A percentile compares a stretch with the other conserved stretches of the same genome.
Conservation (phyloP, 2,888 invertebrate genomes). For the Stictocephala bisonia region DNA sequence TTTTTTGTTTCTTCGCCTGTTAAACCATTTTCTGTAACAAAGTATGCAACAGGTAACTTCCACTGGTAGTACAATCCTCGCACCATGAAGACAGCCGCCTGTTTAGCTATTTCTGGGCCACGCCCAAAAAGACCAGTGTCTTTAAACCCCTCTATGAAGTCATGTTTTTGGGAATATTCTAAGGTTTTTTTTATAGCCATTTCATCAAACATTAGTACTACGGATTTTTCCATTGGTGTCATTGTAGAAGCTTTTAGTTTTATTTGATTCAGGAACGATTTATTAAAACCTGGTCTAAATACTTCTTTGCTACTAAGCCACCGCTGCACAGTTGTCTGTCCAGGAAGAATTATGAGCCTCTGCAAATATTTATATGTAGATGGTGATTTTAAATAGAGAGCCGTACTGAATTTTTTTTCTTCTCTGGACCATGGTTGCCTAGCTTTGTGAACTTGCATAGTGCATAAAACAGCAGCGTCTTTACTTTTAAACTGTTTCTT, state of each 20-base stretch:
- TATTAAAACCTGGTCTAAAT: conserved; percentile 56
- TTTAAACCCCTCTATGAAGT: conserved; percentile 56
- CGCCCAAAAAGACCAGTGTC: conserved; percentile 55
- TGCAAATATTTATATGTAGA: conserved; percentile 56
- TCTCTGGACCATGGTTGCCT: conserved; percentile 54
- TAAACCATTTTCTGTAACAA: conserved; percentile 50
- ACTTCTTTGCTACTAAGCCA: conserved; percentile 57
- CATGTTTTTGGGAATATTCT: conserved; percentile 53
- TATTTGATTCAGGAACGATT: conserved; percentile 53
- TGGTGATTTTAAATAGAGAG: conserved; percentile 60
- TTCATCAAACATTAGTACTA: conserved; percentile 58
- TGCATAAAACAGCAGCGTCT: conserved; percentile 47
- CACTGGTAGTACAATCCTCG: conserved; percentile 55
- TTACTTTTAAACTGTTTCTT: conserved; percentile 34
- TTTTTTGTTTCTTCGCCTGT: conserved; percentile 37
- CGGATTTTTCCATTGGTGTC: conserved; percentile 52
- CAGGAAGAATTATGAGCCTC: conserved; percentile 57
- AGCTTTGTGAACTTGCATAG: conserved; percentile 55
- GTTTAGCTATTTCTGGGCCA: conserved; percentile 51
- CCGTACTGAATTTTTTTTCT: conserved; percentile 58
- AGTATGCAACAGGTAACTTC: conserved; percentile 57
- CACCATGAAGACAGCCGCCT: conserved; percentile 58
- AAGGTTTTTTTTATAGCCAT: conserved; percentile 55
- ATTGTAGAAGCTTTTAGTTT: conserved; percentile 55
- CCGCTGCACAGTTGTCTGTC: conserved; percentile 54